phyloP scores from a whole-genome alignment of 2,113 vertebrate genomes.

The Scartelaos histophorus region DNA sequence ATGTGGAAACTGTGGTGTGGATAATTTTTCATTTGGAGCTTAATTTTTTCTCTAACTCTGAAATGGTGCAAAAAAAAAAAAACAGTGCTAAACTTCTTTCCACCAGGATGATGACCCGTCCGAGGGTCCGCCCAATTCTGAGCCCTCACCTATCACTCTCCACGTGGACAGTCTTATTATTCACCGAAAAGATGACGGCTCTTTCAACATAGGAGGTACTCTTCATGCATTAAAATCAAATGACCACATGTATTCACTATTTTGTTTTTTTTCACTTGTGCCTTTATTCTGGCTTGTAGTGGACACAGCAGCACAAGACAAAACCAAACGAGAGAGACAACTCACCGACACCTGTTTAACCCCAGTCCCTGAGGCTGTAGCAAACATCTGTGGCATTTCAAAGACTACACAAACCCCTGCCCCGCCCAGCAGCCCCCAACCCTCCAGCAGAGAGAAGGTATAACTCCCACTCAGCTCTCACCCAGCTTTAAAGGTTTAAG shows the following conservation, averaged over 20 bases:
- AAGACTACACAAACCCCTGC: conserved; percentile 82
- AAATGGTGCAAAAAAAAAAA: background rate
- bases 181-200: conserved; percentile 89
- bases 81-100: background rate
- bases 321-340: conserved; percentile 38
- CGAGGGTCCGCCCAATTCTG: conserved; percentile 73
- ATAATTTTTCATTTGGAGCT: conserved; percentile 4
- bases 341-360: conserved; percentile 45
- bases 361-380: conserved; percentile 49
- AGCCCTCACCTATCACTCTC: conserved; percentile 81
- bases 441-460: conserved; percentile 82
- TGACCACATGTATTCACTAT: background rate
- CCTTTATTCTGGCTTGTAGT: conserved; percentile 30
- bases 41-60: background rate
- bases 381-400: conserved; percentile 42
- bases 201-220: conserved; percentile 90
- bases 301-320: conserved; percentile 47
- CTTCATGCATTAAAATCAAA: background rate
- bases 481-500: background rate
- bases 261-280: conserved; percentile 16
- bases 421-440: conserved; percentile 56
- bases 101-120: conserved; percentile 87
- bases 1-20: conserved; percentile 26
- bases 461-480: conserved; percentile 7
- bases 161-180: conserved; percentile 88